Conservation (phyloP, 2,888 invertebrate genomes). For the Morpho achilles region DNA sequence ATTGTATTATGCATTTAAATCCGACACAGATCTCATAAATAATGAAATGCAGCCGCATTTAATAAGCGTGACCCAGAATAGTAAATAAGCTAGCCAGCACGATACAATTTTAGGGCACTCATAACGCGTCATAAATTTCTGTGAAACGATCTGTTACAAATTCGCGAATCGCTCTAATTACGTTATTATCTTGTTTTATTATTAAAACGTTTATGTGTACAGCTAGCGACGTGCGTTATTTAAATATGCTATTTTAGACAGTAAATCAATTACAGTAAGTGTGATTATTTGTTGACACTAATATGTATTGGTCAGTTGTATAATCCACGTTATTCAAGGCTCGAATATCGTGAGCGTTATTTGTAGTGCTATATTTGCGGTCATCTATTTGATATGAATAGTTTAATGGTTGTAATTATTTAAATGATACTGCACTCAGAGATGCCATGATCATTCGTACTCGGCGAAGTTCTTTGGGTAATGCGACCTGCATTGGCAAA, state of each 20-base stretch:
- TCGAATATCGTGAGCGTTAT: constrained; percentile 25
- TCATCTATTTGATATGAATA: constrained; percentile 22
- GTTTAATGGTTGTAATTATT: constrained; percentile 6
- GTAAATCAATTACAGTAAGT: neutral
- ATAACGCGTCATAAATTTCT: constrained; percentile 21
- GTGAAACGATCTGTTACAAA: constrained; percentile 22
- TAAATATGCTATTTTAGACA: neutral
- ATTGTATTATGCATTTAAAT: constrained; percentile 1
- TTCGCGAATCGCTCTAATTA: constrained; percentile 25
- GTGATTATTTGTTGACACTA: neutral
- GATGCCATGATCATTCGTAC: too few species aligned
- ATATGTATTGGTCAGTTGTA: constrained; percentile 12
- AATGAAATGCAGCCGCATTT: constrained; percentile 17
- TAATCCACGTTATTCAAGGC: constrained; percentile 14
- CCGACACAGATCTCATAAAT: constrained; percentile 7
- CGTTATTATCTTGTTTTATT: constrained; percentile 30
- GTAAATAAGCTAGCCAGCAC: constrained; percentile 23
- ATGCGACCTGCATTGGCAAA: too few species aligned
- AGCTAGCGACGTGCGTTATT: neutral
- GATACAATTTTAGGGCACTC: constrained; percentile 26
- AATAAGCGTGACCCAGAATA: constrained; percentile 20
- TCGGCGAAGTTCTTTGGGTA: too few species aligned
- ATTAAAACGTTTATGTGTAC: constrained; percentile 18
- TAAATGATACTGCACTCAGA: neutral
- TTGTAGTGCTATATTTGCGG: constrained; percentile 27